A percentile compares a stretch with the other conserved stretches of the same genome.
phyloP scores from a whole-genome alignment of 2,888 invertebrate genomes.

The Panzeria rudis region DNA sequence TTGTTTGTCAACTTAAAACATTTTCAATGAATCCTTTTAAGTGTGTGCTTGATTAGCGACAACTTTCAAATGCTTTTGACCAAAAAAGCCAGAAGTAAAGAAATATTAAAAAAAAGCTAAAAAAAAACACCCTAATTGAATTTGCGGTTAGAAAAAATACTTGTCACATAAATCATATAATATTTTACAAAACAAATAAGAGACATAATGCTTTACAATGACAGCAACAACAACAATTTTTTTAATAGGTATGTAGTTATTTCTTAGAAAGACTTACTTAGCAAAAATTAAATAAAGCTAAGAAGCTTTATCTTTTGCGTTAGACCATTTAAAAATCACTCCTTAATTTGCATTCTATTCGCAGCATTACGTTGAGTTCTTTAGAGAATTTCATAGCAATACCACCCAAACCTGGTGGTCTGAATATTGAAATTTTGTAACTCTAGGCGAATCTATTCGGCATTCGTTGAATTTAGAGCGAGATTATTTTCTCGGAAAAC shows the following conservation, averaged over 20 bases:
- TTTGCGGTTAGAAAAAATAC: neutral
- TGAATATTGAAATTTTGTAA: no score
- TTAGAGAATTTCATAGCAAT: no score
- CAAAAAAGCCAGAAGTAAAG: constrained; percentile 27
- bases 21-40: constrained; percentile 56
- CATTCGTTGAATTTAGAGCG: no score
- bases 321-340: no score
- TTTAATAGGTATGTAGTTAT: neutral
- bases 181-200: neutral
- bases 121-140: constrained; percentile 44
- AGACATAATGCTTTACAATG: neutral
- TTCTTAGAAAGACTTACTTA: neutral
- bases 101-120: neutral
- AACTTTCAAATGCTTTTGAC: constrained; percentile 53
- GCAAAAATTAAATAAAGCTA: no score
- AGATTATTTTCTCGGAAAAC: no score
- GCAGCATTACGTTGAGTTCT: no score
- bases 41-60: constrained; percentile 54
- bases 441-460: no score
- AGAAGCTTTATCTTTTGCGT: no score
- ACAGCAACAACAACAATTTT: neutral
- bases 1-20: neutral
- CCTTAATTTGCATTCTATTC: no score
- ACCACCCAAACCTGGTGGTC: no score
- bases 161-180: neutral